phyloP scores from a whole-genome alignment of 1,140 invertebrate genomes.

The Drosophila truncata region DNA sequence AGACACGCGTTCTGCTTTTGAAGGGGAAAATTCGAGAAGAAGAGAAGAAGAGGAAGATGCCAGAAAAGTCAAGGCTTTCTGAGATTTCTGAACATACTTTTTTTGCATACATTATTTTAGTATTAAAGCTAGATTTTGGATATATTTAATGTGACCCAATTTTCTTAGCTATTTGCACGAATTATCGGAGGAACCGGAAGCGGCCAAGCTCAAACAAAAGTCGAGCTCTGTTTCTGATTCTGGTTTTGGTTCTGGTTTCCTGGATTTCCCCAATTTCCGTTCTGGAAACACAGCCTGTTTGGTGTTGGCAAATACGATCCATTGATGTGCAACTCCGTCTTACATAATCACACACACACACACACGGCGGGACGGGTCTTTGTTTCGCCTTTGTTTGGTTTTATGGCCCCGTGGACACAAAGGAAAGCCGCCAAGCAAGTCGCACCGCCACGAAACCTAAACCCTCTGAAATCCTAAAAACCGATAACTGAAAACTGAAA shows the following conservation, averaged over 20 bases:
- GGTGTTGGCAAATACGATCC: conserved; percentile 28
- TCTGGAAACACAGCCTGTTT: conserved; percentile 16
- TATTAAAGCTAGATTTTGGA: neutral
- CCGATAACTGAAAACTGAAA: conserved; percentile 21
- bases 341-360: conserved; percentile 33
- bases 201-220: conserved; percentile 18
- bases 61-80: neutral
- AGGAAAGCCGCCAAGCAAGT: conserved; percentile 31
- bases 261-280: conserved; percentile 4
- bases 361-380: conserved; percentile 28
- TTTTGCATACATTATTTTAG: neutral
- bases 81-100: neutral
- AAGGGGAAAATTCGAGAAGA: neutral
- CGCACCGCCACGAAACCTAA: conserved; percentile 11
- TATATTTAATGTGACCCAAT: neutral
- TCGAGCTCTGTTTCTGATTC: neutral
- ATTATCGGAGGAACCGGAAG: conserved; percentile 10
- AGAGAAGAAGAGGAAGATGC: neutral
- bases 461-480: conserved; percentile 8
- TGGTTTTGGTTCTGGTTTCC: conserved; percentile 3
- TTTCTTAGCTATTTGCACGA: neutral
- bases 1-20: neutral
- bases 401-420: conserved; percentile 26
- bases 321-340: conserved; percentile 37
- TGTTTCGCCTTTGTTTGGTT: conserved; percentile 51